Evolutionary conservation across 92 coral and sea anemone species (phyloP).

Genomic region (Ricordea florida): DNA sequence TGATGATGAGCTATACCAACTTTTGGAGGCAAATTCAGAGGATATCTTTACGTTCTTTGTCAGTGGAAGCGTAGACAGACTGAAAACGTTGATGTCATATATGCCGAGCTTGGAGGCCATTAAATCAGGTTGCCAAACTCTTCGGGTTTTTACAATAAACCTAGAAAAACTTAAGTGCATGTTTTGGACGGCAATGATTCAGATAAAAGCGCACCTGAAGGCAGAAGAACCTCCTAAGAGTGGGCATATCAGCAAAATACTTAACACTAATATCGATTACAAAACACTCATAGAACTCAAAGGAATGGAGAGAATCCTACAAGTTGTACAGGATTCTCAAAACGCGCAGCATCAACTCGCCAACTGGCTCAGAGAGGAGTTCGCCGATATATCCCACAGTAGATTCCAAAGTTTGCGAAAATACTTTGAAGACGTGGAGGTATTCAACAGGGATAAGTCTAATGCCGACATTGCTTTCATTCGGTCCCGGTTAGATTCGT

Average conservation of each 20-base stretch:
- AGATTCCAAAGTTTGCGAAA: conserved; percentile 36
- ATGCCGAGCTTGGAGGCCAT: conserved; percentile 17
- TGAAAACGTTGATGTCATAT: background rate
- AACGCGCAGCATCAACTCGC: background rate
- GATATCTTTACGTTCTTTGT: conserved; percentile 5
- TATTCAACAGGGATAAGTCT: conserved; percentile 27
- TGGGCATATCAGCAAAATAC: conserved; percentile 8
- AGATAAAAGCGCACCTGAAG: background rate
- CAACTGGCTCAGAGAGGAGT: conserved; percentile 25
- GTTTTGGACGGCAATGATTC: conserved; percentile 40
- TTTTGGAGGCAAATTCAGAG: conserved; percentile 1
- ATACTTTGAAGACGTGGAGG: conserved; percentile 23
- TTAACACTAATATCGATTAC: conserved; percentile 45
- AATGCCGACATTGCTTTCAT: conserved; percentile 21
- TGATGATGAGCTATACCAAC: background rate
- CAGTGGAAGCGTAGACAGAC: background rate
- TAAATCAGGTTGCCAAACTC: conserved; percentile 25
- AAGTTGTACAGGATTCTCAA: conserved; percentile 4
- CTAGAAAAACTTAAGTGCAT: conserved; percentile 14
- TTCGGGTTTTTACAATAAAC: background rate
- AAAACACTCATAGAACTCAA: background rate
- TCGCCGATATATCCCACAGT: background rate
- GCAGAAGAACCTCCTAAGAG: background rate
- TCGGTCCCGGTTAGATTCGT: background rate
- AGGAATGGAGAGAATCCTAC: conserved; percentile 31